Conservation (phyloP, 2,113 vertebrate genomes). For the Galbula dea region DNA sequence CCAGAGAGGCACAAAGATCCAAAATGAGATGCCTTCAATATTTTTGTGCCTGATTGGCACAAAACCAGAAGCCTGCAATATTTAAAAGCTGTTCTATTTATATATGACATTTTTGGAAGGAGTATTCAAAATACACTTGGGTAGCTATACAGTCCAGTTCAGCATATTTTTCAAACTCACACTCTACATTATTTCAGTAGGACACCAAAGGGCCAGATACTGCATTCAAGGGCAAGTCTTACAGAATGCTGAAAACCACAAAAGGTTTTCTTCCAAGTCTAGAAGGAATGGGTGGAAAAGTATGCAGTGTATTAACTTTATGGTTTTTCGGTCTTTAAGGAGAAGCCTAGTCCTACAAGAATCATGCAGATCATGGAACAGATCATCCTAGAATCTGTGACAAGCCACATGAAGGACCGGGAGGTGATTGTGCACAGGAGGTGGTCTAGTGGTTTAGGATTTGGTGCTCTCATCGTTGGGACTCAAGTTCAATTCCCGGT, state of each 20-base stretch:
- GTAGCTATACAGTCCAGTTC: neutral
- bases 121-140: neutral
- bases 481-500: no score
- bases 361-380: neutral
- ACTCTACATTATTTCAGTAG: neutral
- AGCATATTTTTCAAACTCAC: neutral
- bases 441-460: no score
- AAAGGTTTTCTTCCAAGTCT: neutral
- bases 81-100: slow-evolving; percentile 23
- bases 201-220: neutral
- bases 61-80: neutral
- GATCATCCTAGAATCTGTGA: no score
- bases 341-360: neutral
- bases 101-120: neutral
- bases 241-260: neutral
- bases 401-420: no score
- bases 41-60: neutral
- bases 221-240: neutral
- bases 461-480: no score
- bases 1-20: neutral
- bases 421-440: no score
- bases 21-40: neutral
- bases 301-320: neutral
- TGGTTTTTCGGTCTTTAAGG: neutral
- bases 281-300: neutral